Percentiles rank a stretch among this genome's conserved stretches.
These are phyloP conservation scores for Chroicocephalus ridibundus DNA, from an alignment of 2,113 vertebrate genomes.

Conservation along the genomic window DNA sequence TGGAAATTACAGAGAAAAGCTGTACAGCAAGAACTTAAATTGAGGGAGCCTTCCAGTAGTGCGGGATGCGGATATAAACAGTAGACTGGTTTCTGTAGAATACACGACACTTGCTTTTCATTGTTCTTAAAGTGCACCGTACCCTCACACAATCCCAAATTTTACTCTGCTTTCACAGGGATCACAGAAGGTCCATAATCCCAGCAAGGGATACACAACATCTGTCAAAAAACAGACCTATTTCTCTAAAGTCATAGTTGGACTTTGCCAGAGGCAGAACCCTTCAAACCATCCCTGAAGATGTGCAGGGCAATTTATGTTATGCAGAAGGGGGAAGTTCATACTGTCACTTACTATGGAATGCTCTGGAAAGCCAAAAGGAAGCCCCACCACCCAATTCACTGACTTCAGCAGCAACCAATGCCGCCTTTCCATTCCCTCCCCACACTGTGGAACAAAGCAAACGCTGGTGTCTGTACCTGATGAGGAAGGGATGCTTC, in stretches of 20 bases:
- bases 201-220: neutral
- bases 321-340: neutral
- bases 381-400: neutral
- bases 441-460: neutral
- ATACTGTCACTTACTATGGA: neutral
- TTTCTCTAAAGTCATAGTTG: neutral
- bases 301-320: neutral
- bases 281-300: neutral
- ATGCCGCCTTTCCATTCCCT: neutral
- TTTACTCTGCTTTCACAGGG: neutral
- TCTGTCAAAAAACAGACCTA: neutral
- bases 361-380: neutral
- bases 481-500: conserved; percentile 89
- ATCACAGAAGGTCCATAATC: neutral
- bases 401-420: neutral
- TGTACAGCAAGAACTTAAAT: neutral
- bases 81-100: neutral
- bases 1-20: neutral
- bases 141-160: neutral
- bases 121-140: neutral
- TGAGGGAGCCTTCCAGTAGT: neutral
- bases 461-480: conserved; percentile 70
- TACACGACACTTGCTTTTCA: neutral
- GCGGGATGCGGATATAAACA: neutral
- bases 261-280: neutral